These are phyloP conservation scores for Lasioglossum oenotherae DNA, from an alignment of 2,888 invertebrate genomes.

Conservation along the genomic window DNA sequence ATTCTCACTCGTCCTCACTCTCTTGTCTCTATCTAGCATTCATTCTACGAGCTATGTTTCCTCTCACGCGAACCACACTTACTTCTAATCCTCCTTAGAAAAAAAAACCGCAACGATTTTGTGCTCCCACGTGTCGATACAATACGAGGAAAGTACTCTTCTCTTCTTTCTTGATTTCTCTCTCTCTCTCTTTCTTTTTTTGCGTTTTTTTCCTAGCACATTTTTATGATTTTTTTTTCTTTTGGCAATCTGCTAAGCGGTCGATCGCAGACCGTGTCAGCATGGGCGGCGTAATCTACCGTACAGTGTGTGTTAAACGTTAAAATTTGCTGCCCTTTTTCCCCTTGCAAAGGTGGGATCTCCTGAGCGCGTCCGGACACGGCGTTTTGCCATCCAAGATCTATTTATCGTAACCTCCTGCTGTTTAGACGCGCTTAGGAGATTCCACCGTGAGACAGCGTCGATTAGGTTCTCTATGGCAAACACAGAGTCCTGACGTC, in stretches of 20 bases:
- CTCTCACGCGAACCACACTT: slow-evolving; percentile 35
- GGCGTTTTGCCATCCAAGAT: too few relatives aligned
- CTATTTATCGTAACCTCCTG: too few relatives aligned
- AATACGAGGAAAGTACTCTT: slow-evolving; percentile 47
- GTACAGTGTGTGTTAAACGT: slow-evolving; percentile 55
- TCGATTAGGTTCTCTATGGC: slow-evolving; percentile 30
- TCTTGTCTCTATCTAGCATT: slow-evolving; percentile 25
- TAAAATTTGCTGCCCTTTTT: slow-evolving; percentile 46
- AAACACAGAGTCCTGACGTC: slow-evolving; percentile 40
- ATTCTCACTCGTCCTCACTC: not conserved
- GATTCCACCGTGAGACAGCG: slow-evolving; percentile 17
- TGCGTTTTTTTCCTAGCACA: slow-evolving; percentile 24
- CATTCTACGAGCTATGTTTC: slow-evolving; percentile 30
- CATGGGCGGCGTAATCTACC: slow-evolving; percentile 68
- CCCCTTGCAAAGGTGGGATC: not conserved
- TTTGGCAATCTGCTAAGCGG: slow-evolving; percentile 71
- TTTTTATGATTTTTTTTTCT: slow-evolving; percentile 34
- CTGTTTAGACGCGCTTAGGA: too few relatives aligned
- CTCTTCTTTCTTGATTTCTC: not conserved
- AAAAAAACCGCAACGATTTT: slow-evolving; percentile 54
- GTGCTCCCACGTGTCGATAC: slow-evolving; percentile 49
- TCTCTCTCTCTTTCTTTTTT: slow-evolving; percentile 40
- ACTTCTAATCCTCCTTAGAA: slow-evolving; percentile 19
- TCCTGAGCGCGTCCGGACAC: too few relatives aligned
- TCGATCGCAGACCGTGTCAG: slow-evolving; percentile 42